Base-by-base conservation (phyloP, 2,888 invertebrate genomes). In the Cerastoderma edule region DNA sequence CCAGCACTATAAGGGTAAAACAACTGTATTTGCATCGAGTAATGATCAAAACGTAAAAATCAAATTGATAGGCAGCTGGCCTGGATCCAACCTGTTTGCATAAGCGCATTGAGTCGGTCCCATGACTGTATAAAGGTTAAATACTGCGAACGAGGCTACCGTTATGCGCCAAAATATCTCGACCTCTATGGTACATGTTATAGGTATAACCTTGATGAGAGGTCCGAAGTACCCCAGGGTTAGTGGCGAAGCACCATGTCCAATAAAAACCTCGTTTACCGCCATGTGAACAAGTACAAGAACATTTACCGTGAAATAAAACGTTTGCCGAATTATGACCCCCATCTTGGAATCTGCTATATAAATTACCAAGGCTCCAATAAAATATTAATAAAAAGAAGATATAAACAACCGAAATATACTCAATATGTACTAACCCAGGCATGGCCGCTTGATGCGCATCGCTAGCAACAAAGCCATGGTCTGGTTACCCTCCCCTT, bases 361-460 rank as follows among this genome's bases (percentile, higher is more conserved):
- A 75, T 75, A 69, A 66, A 75, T 75, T 72, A 79, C 72, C 75
- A 67, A 67, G 63, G 66, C 69, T 68, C 60, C 60, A 79, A 75
- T 79, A 79, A 79, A 79, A 79, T 56, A 56, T 63, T 54, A 54
- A 79, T 75, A 70, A 79, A 72, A 50, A 44, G 60, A 44, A 57
- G 75, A 67, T 75, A 75, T 75, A 78, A 67, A 32, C 57, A 46
- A 65, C 72, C 53, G 53, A 77, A 81, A 75, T 66, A 57, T 77
- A 67, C 69, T 78, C 63, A 78, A 81, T 78, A 73, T 67, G 78
- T 48, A 78, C 67, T 75, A 75, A 75, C 30, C 54, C 35, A 81
- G 75, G 70, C 80, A 70, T 81, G 80, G 69, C 77, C 75, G 60
- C 35, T 60, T 35, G 77, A 66, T 75, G 39, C 70, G 77, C 75